phyloP scores from a whole-genome alignment of 2,797 vertebrate species.

The Echeneis naucrates region DNA sequence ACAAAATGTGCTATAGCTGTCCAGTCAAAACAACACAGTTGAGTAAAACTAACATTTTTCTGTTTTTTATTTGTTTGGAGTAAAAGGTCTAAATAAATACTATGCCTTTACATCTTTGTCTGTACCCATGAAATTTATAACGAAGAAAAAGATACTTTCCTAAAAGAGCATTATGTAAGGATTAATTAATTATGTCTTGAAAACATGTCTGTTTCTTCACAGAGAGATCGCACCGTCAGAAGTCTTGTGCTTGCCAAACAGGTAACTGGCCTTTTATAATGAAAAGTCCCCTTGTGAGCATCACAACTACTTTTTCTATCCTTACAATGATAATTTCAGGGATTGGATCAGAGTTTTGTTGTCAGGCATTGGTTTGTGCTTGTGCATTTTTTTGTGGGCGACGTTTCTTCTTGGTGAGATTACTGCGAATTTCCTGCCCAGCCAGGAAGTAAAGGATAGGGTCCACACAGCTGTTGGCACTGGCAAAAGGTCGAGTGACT shows the following conservation, averaged over 20 bases:
- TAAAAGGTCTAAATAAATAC: background rate
- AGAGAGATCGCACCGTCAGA: background rate
- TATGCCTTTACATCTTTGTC: background rate
- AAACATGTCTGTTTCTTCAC: background rate
- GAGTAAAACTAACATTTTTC: background rate
- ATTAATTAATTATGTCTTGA: background rate
- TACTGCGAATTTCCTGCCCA: slow-evolving; percentile 86
- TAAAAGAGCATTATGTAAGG: too few relatives aligned
- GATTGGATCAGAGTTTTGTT: slow-evolving; percentile 55
- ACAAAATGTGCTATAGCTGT: background rate
- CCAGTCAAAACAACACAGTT: background rate
- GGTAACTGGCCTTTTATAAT: background rate
- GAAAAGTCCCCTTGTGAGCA: background rate
- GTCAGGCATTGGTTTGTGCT: slow-evolving; percentile 27
- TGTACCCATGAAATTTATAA: background rate
- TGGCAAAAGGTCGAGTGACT: slow-evolving; percentile 92
- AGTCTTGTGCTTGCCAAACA: background rate
- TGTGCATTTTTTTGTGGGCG: background rate
- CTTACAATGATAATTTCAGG: background rate
- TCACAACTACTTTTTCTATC: background rate
- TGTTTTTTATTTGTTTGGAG: background rate
- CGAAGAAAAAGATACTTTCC: background rate
- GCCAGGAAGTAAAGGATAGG: slow-evolving; percentile 95
- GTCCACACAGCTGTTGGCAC: slow-evolving; percentile 95
- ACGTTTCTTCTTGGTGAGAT: slow-evolving; percentile 63